Conservation (phyloP, 2,113 vertebrate species). For the Emberiza fucata region DNA sequence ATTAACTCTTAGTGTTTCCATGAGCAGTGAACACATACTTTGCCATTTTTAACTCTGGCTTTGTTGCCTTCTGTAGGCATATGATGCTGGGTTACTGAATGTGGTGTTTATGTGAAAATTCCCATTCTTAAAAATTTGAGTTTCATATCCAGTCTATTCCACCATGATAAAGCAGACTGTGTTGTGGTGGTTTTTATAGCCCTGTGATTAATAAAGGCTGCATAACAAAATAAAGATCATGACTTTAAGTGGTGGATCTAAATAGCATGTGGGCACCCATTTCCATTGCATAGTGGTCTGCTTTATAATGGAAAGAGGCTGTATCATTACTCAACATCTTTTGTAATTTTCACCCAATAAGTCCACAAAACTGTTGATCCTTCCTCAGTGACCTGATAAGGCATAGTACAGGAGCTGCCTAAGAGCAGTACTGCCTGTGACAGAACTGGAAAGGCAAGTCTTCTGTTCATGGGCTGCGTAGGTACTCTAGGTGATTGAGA, state of each 20-base stretch:
- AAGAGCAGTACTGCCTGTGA: background rate
- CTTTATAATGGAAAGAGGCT: background rate
- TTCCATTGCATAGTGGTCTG: background rate
- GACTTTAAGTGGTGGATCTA: background rate
- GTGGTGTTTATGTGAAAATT: background rate
- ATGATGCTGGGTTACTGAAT: background rate
- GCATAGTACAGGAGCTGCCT: background rate
- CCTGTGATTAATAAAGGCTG: background rate
- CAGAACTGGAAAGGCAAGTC: background rate
- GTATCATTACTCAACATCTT: background rate
- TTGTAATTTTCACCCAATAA: background rate
- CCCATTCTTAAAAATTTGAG: background rate
- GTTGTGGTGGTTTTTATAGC: background rate
- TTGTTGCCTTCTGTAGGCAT: background rate
- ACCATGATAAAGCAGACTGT: background rate
- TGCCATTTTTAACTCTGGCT: background rate
- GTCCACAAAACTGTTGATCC: background rate
- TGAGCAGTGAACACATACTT: background rate
- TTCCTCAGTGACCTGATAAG: background rate
- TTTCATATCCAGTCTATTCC: background rate
- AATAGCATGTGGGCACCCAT: background rate
- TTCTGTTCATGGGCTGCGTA: background rate
- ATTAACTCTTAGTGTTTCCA: background rate
- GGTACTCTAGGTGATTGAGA: background rate
- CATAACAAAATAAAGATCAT: background rate